A percentile compares a stretch with the other conserved stretches of the same genome.
Evolutionary conservation across 2,113 vertebrate genomes (phyloP).

Genomic region (Regulus satrapa): DNA sequence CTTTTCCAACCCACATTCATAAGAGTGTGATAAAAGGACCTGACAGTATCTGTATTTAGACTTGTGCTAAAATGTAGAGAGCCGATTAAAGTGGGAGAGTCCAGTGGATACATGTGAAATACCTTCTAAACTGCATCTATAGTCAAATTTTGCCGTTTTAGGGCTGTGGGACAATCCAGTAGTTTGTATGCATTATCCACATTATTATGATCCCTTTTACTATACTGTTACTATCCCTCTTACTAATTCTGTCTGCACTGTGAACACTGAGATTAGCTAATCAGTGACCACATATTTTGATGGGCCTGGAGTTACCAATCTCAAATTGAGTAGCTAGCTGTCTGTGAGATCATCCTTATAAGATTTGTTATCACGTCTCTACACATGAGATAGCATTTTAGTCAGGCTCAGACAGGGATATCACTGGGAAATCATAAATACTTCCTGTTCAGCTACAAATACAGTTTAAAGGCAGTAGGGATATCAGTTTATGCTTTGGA

Average conservation of each 20-base stretch:
- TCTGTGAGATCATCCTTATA: background rate
- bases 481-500: background rate
- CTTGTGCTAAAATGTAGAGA: background rate
- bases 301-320: background rate
- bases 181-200: background rate
- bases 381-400: background rate
- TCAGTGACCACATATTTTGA: background rate
- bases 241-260: background rate
- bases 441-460: background rate
- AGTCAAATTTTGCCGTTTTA: background rate
- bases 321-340: background rate
- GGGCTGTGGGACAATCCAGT: background rate
- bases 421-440: background rate
- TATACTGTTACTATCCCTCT: too few species aligned
- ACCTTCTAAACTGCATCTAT: background rate
- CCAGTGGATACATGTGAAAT: background rate
- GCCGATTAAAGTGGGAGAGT: background rate
- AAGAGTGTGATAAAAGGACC: background rate
- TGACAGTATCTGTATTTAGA: rapidly evolving
- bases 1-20: background rate
- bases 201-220: background rate
- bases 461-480: background rate
- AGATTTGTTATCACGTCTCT: background rate
- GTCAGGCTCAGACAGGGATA: background rate
- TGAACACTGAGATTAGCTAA: background rate